phyloP scores from a whole-genome alignment of 2,797 vertebrate species.

The Anguilla marmorata region DNA sequence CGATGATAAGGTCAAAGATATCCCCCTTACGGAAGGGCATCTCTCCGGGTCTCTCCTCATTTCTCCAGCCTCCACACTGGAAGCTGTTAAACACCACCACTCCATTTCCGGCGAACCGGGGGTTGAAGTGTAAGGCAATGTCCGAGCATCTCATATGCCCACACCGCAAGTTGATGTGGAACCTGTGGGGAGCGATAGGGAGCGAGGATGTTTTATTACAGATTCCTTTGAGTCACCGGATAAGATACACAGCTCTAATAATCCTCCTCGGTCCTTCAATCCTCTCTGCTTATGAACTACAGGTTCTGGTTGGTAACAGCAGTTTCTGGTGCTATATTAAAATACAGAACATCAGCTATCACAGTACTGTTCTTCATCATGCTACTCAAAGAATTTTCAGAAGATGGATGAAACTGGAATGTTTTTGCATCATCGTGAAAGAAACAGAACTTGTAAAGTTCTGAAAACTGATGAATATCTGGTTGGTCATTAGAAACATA shows the following conservation, averaged over 20 bases:
- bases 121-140: constrained; percentile 72
- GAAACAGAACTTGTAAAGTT: neutral
- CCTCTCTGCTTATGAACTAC: neutral
- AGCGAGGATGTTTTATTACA: neutral
- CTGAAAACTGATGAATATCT: neutral
- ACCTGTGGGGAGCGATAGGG: constrained; percentile 52
- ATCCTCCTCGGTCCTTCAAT: neutral
- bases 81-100: constrained; percentile 77
- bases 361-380: neutral
- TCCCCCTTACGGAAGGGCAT: constrained; percentile 70
- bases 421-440: neutral
- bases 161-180: constrained; percentile 71
- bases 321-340: neutral
- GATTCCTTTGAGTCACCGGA: neutral
- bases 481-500: neutral
- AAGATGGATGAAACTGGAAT: neutral
- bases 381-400: neutral
- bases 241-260: neutral
- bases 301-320: neutral
- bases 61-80: constrained; percentile 55
- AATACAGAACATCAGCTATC: neutral
- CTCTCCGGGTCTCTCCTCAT: constrained; percentile 56
- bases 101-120: constrained; percentile 68
- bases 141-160: constrained; percentile 64
- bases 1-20: constrained; percentile 71